Conservation (phyloP, 2,113 vertebrate genomes). For the Phylloscopus trochiloides region DNA sequence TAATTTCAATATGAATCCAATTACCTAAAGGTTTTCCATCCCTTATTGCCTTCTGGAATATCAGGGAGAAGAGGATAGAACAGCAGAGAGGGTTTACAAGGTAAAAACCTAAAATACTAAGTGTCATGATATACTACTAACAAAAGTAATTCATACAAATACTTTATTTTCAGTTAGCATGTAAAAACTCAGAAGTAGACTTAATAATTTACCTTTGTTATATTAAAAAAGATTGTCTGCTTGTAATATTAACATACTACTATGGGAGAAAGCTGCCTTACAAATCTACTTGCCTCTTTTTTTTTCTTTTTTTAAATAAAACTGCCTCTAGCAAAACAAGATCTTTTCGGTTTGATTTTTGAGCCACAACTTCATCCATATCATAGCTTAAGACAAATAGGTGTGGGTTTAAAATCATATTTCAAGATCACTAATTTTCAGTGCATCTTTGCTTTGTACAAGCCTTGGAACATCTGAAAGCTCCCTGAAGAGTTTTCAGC, state of each 20-base stretch:
- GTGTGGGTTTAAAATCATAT: constrained; percentile 62
- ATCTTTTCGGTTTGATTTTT: constrained; percentile 41
- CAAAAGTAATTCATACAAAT: constrained; percentile 33
- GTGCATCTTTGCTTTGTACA: constrained; percentile 70
- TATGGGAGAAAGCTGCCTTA: constrained; percentile 72
- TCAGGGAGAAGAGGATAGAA: background rate
- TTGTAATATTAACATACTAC: constrained; percentile 62
- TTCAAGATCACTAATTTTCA: constrained; percentile 60
- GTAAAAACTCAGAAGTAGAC: constrained; percentile 54
- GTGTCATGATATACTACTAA: constrained; percentile 7
- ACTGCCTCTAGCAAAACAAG: constrained; percentile 49
- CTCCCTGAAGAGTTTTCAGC: constrained; percentile 64
- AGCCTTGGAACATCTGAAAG: constrained; percentile 70
- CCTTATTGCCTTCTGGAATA: constrained; percentile 36
- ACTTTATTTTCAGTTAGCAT: constrained; percentile 54
- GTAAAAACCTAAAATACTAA: background rate
- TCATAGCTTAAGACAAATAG: constrained; percentile 77
- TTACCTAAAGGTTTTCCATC: constrained; percentile 8
- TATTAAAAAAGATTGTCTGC: constrained; percentile 76
- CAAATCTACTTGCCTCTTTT: constrained; percentile 38
- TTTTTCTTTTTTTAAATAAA: background rate
- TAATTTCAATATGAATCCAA: background rate
- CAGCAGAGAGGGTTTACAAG: background rate
- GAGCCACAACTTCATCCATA: constrained; percentile 52
- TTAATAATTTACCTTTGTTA: constrained; percentile 59